Evolutionary conservation across 2,113 vertebrate species (phyloP).

Genomic region (Anser cygnoides): DNA sequence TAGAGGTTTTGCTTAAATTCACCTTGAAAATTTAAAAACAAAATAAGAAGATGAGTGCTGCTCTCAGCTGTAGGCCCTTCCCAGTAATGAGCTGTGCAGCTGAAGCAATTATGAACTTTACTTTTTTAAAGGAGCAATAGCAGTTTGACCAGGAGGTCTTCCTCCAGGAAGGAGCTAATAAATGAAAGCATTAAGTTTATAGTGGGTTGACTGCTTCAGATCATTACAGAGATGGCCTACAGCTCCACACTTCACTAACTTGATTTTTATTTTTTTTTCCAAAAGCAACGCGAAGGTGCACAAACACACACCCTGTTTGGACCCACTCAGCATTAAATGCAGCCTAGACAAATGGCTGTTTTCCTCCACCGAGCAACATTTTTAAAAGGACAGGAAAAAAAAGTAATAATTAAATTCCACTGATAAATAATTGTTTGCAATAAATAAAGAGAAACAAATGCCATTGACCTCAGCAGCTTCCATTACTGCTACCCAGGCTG

Average conservation of each 20-base stretch:
- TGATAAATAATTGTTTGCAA: conserved; percentile 27
- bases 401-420: conserved; percentile 32
- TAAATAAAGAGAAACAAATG: conserved; percentile 10
- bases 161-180: conserved; percentile 56
- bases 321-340: neutral
- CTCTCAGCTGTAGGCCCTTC: conserved; percentile 26
- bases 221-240: conserved; percentile 58
- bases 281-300: conserved; percentile 3
- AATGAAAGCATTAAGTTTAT: conserved; percentile 71
- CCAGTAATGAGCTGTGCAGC: conserved; percentile 23
- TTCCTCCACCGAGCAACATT: neutral
- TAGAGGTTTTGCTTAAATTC: neutral
- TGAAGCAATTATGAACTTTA: conserved; percentile 51
- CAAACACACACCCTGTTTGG: neutral
- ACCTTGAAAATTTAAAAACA: neutral
- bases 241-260: conserved; percentile 34
- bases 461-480: neutral
- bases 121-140: conserved; percentile 31
- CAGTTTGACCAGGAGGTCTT: conserved; percentile 50
- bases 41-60: neutral
- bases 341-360: conserved; percentile 30
- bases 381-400: neutral
- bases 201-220: conserved; percentile 57
- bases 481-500: neutral
- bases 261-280: conserved; percentile 3